phyloP scores from a whole-genome alignment of 2,797 vertebrate genomes.

The Propithecus perrieri region DNA sequence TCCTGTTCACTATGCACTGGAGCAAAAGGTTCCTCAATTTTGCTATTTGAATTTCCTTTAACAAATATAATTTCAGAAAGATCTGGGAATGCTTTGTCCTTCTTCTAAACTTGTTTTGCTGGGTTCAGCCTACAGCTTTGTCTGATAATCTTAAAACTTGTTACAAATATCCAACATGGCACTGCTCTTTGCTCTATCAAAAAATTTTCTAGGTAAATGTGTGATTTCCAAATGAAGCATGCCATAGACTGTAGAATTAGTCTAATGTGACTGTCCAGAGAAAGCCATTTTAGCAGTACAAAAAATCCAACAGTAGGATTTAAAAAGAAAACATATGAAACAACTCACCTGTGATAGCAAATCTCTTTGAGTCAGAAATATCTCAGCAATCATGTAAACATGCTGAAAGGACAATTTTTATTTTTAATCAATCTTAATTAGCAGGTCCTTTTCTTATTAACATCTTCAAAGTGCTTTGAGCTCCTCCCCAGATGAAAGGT shows the following conservation, averaged over 20 bases:
- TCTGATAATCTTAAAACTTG: background rate
- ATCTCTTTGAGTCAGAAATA: conserved; percentile 48
- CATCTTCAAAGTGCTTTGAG: conserved; percentile 75
- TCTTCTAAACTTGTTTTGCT: background rate
- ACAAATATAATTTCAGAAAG: conserved; percentile 10
- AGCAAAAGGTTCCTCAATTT: background rate
- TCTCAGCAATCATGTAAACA: conserved; percentile 9
- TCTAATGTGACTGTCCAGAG: conserved; percentile 5
- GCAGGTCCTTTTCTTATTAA: conserved; percentile 72
- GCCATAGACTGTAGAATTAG: background rate
- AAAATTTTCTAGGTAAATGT: conserved; percentile 23
- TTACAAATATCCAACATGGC: background rate
- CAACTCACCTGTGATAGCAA: conserved; percentile 21
- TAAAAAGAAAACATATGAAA: conserved; percentile 8
- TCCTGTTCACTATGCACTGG: background rate
- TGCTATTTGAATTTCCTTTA: conserved; percentile 23
- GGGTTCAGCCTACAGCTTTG: background rate
- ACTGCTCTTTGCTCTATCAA: background rate
- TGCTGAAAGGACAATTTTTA: conserved; percentile 48
- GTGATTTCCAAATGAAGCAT: background rate
- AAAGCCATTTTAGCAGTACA: conserved; percentile 15
- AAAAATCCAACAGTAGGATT: background rate
- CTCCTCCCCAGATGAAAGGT: conserved; percentile 73
- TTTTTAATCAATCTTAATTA: conserved; percentile 74
- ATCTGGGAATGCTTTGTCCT: background rate